These are phyloP conservation scores for Ochotona curzoniae DNA, from an alignment of 2,113 vertebrate genomes.

Conservation along the genomic window DNA sequence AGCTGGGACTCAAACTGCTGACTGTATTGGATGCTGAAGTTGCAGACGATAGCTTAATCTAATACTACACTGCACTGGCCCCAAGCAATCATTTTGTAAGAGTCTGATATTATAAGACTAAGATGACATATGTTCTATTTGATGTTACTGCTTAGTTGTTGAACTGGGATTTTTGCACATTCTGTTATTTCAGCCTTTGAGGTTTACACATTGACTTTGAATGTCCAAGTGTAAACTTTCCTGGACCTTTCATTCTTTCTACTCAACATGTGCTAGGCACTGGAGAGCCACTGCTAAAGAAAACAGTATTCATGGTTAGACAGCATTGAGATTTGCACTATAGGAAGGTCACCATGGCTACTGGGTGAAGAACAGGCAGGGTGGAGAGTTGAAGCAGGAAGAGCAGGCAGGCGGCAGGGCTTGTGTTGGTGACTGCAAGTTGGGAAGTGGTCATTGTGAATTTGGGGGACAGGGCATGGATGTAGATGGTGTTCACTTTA, in stretches of 20 bases:
- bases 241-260: neutral
- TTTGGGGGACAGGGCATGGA: neutral
- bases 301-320: neutral
- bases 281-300: neutral
- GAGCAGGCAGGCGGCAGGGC: neutral
- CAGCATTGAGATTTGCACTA: neutral
- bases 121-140: neutral
- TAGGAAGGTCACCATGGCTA: neutral
- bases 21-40: no score
- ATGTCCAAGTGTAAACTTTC: neutral
- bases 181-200: conserved; percentile 15
- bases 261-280: neutral
- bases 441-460: neutral
- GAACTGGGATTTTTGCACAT: neutral
- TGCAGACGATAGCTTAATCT: no score
- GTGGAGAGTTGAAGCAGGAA: neutral
- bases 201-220: neutral
- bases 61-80: no score
- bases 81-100: neutral
- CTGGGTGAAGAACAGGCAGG: neutral
- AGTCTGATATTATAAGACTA: conserved; percentile 6
- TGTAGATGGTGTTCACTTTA: neutral
- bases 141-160: neutral
- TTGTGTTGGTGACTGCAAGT: neutral
- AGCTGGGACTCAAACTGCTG: no score